Evolutionary conservation across 2,888 invertebrate genomes (phyloP), one percentile per base, ranked within the genome.

Genomic region (Drosophila eohydei): DNA sequence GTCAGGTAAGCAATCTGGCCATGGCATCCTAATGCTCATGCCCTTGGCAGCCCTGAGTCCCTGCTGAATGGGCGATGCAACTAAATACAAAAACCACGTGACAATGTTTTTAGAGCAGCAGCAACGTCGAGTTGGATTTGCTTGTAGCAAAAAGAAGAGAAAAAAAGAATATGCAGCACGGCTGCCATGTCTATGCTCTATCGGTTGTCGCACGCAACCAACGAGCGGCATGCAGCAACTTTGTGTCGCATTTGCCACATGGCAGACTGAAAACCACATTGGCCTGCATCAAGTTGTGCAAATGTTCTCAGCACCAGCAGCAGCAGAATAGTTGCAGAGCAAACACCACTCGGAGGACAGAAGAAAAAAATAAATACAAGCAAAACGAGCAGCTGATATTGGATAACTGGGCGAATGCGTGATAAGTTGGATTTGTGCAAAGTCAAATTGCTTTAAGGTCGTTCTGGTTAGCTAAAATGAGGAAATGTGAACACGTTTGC

Each of bases 1-100:
- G 63, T 56, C 79, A 67, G 78, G 80, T 80, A 58, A 55, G 70
- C 80, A 77, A 70, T 77, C 79, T 77, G 74, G 79, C 79, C 69
- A 57, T 59, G 55, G 68, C 73, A 59, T 58, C 64, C 62, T 34
- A 38, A 16, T 54, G 11, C 34, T 48, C 59, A 3, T 26, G 46
- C 56, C 62, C 66, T 58, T 46, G 59, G 41, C 63, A 30, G 46
- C 30, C 11, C 41, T 3, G 43, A 56, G 50, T 67, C 64, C 68
- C 55, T 38, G 44, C 46, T 60, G 67, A 65, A 67, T 58, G 74
- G 43, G 46, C 56, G 70, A 58, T 74, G 74, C 81, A 80, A 74
- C 84, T 85, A 88, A 86, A 88, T 86, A 88, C 81, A 78, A 84
- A 86, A 84, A 87, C 83, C 85, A 86, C 89, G 88, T 89, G 89